These are phyloP conservation scores for Tricholaema leucomelas DNA, from an alignment of 2,113 vertebrate species.

Conservation along the genomic window DNA sequence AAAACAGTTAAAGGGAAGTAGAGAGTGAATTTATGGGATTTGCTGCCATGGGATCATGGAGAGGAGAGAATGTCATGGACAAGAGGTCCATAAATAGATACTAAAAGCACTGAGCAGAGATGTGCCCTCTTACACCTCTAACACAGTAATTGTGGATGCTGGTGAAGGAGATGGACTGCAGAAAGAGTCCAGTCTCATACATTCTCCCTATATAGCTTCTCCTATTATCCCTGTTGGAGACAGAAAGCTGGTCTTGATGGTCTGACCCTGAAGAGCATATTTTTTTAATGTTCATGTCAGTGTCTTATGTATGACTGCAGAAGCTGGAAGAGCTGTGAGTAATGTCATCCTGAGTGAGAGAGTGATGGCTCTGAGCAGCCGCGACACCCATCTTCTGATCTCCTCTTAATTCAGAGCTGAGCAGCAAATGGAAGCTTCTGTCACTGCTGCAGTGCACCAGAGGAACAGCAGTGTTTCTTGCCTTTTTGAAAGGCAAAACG, in stretches of 20 bases:
- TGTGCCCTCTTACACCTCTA: neutral
- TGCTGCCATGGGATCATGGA: neutral
- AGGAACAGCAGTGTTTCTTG: neutral
- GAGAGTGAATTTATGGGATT: neutral
- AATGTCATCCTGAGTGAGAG: neutral
- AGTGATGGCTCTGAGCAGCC: neutral
- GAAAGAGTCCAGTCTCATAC: neutral
- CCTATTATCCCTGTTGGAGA: slow-evolving; percentile 29
- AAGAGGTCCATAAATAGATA: neutral
- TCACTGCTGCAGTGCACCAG: neutral
- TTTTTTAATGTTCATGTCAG: neutral
- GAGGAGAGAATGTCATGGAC: neutral
- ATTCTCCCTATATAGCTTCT: neutral
- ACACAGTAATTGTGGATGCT: neutral
- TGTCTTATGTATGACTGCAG: neutral
- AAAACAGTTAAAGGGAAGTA: neutral
- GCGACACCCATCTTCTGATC: neutral
- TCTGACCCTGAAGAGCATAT: neutral
- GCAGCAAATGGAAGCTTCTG: neutral
- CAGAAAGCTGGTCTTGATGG: neutral
- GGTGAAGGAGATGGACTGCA: neutral
- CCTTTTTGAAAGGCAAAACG: neutral
- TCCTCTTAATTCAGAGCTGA: neutral
- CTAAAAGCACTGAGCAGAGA: neutral
- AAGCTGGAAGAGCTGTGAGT: neutral